These are phyloP conservation scores for Leucophenga montana DNA, from an alignment of 2,888 invertebrate species.

Conservation along the genomic window DNA sequence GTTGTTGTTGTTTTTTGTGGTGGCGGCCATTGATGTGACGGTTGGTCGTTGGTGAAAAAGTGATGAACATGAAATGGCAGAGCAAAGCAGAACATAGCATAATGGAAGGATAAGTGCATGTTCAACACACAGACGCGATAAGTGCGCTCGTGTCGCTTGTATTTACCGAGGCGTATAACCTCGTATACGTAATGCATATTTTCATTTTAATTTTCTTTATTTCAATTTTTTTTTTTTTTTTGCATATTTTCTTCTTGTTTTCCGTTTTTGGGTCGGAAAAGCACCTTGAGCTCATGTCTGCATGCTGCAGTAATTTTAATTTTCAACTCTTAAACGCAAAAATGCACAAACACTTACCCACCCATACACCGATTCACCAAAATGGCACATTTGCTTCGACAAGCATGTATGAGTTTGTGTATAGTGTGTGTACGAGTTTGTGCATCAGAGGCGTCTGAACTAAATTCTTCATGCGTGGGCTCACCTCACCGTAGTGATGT, in stretches of 20 bases:
- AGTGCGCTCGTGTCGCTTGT: not conserved
- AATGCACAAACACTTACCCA: conserved; percentile 38
- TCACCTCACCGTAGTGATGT: too few species aligned
- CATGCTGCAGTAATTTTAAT: conserved; percentile 48
- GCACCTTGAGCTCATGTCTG: conserved; percentile 51
- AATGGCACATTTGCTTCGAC: not conserved
- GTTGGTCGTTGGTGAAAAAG: conserved; percentile 35
- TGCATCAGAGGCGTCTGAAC: too few species aligned
- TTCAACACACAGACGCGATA: conserved; percentile 16
- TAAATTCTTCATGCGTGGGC: too few species aligned
- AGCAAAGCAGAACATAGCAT: conserved; percentile 31
- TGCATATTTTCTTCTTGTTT: conserved; percentile 31
- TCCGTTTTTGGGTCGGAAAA: conserved; percentile 40
- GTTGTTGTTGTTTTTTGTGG: conserved; percentile 30
- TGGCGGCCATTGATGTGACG: conserved; percentile 30
- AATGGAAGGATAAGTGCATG: conserved; percentile 45
- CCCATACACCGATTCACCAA: conserved; percentile 25
- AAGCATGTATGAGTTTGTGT: conserved; percentile 3
- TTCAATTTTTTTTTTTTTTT: conserved; percentile 25
- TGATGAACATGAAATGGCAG: conserved; percentile 52
- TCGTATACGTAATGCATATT: conserved; percentile 9
- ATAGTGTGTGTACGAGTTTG: conserved; percentile 14
- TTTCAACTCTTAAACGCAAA: conserved; percentile 53
- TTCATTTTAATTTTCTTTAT: conserved; percentile 21
- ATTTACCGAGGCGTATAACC: conserved; percentile 30